phyloP scores from a whole-genome alignment of 2,888 invertebrate species.

The Odiellus spinosus region DNA sequence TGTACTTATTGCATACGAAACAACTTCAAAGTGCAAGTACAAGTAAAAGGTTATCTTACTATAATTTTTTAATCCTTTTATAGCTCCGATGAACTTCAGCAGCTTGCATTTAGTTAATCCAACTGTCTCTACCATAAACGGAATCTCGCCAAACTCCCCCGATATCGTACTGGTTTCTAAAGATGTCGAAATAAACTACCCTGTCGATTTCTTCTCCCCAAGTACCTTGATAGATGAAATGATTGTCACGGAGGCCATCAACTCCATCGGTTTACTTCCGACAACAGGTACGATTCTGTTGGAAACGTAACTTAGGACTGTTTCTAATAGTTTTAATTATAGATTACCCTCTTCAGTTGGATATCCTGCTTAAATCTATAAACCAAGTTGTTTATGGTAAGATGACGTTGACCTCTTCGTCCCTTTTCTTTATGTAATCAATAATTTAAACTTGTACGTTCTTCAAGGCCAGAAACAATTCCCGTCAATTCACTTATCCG shows the following conservation, averaged over 20 bases:
- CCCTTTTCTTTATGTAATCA: too few species aligned
- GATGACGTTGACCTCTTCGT: not conserved
- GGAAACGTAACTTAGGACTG: not conserved
- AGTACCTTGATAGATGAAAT: constrained; percentile 4
- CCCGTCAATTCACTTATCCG: constrained; percentile 12
- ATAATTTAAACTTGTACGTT: too few species aligned
- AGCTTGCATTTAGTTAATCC: too few species aligned
- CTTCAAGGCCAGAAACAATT: constrained; percentile 11
- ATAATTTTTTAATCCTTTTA: not conserved
- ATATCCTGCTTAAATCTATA: too few species aligned
- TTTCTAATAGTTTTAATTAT: too few species aligned
- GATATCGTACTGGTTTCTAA: constrained; percentile 8
- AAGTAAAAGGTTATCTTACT: not conserved
- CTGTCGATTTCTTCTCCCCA: constrained; percentile 7
- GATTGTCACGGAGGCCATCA: constrained; percentile 10
- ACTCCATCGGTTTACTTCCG: constrained; percentile 7
- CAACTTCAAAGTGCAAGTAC: too few species aligned
- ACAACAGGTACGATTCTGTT: not conserved
- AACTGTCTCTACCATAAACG: constrained; percentile 10
- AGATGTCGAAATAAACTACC: constrained; percentile 1
- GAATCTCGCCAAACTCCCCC: constrained; percentile 11
- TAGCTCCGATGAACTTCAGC: constrained; percentile 7
- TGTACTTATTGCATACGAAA: not conserved
- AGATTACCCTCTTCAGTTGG: too few species aligned
- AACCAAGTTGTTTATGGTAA: too few species aligned